These are phyloP conservation scores for Caenorhabditis sp. DNA, from an alignment of 2,888 invertebrate genomes.

Conservation along the genomic window DNA sequence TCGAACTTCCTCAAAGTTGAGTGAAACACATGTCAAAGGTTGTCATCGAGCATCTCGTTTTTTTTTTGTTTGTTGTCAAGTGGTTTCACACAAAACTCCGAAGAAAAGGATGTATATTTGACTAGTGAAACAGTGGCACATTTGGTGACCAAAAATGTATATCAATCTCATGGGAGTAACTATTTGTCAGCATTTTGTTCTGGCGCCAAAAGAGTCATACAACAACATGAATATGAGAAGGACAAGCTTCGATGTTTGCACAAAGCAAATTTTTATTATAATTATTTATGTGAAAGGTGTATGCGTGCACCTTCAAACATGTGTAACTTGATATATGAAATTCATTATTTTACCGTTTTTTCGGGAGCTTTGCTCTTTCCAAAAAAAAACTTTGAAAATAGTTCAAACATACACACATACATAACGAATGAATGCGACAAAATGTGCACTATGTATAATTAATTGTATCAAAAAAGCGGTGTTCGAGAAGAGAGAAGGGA, in stretches of 20 bases:
- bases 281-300: not conserved
- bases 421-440: not conserved
- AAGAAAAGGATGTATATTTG: not conserved
- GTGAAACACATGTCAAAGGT: not conserved
- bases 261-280: not conserved
- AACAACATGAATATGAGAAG: not conserved
- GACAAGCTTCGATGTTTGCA: not conserved
- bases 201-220: not conserved
- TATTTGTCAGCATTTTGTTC: not conserved
- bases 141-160: constrained; percentile 1
- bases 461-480: not conserved
- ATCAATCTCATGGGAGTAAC: not conserved
- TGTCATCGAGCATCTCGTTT: not conserved
- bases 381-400: not conserved
- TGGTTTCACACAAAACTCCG: not conserved
- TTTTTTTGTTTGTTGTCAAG: not conserved
- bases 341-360: not conserved
- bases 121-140: not conserved
- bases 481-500: not conserved
- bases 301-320: not conserved
- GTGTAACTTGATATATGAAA: not conserved
- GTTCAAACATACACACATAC: not conserved
- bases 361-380: not conserved
- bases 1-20: not conserved
- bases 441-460: constrained; percentile 1